These are phyloP conservation scores for Unio pictorum DNA, from an alignment of 2,888 invertebrate genomes.

Conservation along the genomic window DNA sequence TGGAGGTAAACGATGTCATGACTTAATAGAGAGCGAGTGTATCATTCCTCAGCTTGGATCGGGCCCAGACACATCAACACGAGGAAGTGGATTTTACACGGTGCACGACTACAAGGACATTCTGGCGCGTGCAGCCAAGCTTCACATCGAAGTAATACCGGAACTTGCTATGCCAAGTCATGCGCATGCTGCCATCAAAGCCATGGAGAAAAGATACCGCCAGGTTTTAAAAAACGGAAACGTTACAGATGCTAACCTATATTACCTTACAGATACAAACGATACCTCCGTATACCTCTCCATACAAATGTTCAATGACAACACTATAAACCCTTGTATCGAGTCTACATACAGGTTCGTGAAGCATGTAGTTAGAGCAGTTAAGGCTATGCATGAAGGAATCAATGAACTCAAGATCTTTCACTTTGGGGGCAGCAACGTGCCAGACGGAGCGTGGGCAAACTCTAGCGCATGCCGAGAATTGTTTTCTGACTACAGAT, in stretches of 20 bases:
- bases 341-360: slow-evolving; percentile 62
- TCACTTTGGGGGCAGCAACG: slow-evolving; percentile 65
- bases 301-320: slow-evolving; percentile 61
- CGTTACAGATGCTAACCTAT: slow-evolving; percentile 34
- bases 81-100: slow-evolving; percentile 56
- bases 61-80: slow-evolving; percentile 37
- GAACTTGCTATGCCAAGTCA: slow-evolving; percentile 65
- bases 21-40: slow-evolving; percentile 32
- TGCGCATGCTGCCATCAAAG: slow-evolving; percentile 58
- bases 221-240: slow-evolving; percentile 20
- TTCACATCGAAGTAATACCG: slow-evolving; percentile 62
- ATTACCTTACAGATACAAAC: slow-evolving; percentile 33
- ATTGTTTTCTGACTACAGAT: slow-evolving; percentile 23
- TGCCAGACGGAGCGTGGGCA: slow-evolving; percentile 56
- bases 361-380: slow-evolving; percentile 48
- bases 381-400: slow-evolving; percentile 43
- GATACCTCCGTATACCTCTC: slow-evolving; percentile 46
- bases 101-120: slow-evolving; percentile 54
- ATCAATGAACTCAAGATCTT: slow-evolving; percentile 48
- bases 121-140: slow-evolving; percentile 44
- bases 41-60: slow-evolving; percentile 56
- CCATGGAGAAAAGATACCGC: slow-evolving; percentile 54
- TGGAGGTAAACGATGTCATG: slow-evolving; percentile 54
- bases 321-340: slow-evolving; percentile 65
- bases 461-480: slow-evolving; percentile 53